Evolutionary conservation across 2,113 vertebrate genomes (phyloP).

Genomic region (Oryctolagus cuniculus): mOryCun1.1 NC_091453.1:124598501-124599000

Average conservation of each 20-base stretch:
- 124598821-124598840: conserved; percentile 30
- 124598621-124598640: not conserved
- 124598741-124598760: not conserved
- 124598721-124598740: not conserved
- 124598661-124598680: not conserved
- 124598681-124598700: not conserved
- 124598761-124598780: not conserved
- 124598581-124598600: not conserved
- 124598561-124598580: not conserved
- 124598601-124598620: not conserved
- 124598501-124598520: not conserved
- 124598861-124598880: not conserved
- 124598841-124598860: not conserved
- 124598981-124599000: not conserved
- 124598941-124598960: not conserved
- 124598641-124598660: not conserved
- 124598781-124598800: not conserved
- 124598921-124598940: not conserved
- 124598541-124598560: not conserved
- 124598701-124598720: not conserved
- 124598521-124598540: not conserved
- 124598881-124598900: not conserved
- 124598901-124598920: not conserved
- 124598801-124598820: not conserved
- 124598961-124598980: not conserved